Percentiles rank a stretch among this genome's conserved stretches.
Evolutionary conservation across 2,797 vertebrate genomes (phyloP).

Genomic region (Tapirus indicus): DNA sequence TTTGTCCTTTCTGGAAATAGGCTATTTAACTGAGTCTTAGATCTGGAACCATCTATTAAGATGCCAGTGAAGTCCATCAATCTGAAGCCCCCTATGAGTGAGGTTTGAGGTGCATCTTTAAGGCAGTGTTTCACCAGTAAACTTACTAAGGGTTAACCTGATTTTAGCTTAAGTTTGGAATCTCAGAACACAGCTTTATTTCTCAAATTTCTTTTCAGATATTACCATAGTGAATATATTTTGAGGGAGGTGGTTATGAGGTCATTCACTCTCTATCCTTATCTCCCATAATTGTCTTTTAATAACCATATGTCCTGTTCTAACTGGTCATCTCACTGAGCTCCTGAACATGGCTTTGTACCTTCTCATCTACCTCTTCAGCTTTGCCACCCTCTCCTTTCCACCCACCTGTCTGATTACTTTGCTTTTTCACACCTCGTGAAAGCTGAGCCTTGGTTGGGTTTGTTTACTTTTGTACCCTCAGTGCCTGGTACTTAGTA

Average conservation of each 20-base stretch:
- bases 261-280: background rate
- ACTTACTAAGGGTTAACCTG: background rate
- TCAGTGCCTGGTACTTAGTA: background rate
- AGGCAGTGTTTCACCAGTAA: background rate
- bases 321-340: background rate
- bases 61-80: background rate
- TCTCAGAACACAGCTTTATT: background rate
- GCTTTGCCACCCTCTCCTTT: background rate
- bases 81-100: background rate
- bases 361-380: background rate
- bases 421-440: background rate
- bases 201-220: background rate
- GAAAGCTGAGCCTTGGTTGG: background rate
- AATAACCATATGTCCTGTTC: background rate
- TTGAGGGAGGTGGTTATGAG: background rate
- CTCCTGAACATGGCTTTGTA: background rate
- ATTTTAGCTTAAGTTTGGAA: background rate
- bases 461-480: background rate
- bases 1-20: background rate
- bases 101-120: background rate
- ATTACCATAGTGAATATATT: background rate
- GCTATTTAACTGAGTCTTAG: background rate
- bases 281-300: background rate
- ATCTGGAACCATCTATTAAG: constrained; percentile 13
- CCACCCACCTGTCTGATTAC: background rate